phyloP scores from a whole-genome alignment of 1,140 invertebrate genomes.

The Drosophila saltans region DNA sequence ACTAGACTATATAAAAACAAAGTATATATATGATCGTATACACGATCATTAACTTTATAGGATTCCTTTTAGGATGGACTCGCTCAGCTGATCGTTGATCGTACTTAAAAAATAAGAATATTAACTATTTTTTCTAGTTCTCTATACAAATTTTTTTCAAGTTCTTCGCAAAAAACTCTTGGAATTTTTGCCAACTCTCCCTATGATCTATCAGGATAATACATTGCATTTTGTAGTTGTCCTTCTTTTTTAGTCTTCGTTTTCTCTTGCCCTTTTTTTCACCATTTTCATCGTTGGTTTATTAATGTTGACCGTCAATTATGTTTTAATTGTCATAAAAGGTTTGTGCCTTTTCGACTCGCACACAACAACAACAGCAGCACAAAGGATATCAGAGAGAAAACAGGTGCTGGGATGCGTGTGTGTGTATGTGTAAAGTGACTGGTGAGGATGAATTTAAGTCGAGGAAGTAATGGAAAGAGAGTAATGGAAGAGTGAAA shows the following conservation, averaged over 20 bases:
- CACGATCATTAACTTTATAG: too few relatives aligned
- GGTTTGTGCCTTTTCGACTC: slow-evolving; percentile 65
- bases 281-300: slow-evolving; percentile 65
- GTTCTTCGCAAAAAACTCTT: too few relatives aligned
- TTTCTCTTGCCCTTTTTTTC: slow-evolving; percentile 29
- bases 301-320: slow-evolving; percentile 83
- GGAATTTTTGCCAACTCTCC: too few relatives aligned
- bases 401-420: slow-evolving; percentile 2
- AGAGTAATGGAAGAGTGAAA: neutral
- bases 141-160: too few relatives aligned
- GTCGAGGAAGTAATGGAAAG: neutral
- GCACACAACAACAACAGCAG: slow-evolving; percentile 1
- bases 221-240: neutral
- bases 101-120: neutral
- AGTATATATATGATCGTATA: too few relatives aligned
- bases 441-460: neutral
- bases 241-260: neutral
- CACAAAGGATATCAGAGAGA: slow-evolving; percentile 16
- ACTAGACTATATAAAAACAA: too few relatives aligned
- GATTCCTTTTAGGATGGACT: too few relatives aligned
- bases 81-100: neutral
- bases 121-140: too few relatives aligned
- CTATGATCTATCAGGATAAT: too few relatives aligned
- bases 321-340: slow-evolving; percentile 83
- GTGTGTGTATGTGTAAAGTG: slow-evolving; percentile 1